Evolutionary conservation across 2,113 vertebrate genomes (phyloP).

Genomic region (Craseonycteris thonglongyai): DNA sequence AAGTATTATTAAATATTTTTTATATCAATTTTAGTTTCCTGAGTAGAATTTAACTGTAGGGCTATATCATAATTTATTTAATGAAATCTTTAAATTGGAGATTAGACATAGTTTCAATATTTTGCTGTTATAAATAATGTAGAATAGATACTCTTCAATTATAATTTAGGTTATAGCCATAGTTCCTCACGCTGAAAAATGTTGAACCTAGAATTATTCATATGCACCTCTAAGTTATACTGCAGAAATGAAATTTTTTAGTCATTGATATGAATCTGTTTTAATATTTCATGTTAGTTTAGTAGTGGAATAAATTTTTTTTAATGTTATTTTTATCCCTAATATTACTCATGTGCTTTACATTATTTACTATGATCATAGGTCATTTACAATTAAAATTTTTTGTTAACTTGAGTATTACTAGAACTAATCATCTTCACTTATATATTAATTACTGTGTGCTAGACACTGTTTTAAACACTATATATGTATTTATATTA

Average conservation of each 20-base stretch:
- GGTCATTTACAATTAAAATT: background rate
- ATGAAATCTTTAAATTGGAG: too few species aligned
- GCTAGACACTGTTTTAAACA: background rate
- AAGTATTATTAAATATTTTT: too few species aligned
- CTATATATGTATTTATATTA: too few species aligned
- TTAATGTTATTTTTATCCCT: background rate
- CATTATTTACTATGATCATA: background rate
- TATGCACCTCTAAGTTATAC: background rate
- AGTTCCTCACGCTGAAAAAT: background rate
- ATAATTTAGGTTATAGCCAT: background rate
- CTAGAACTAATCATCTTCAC: background rate
- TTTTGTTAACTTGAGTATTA: background rate
- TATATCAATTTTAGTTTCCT: too few species aligned
- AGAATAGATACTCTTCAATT: background rate
- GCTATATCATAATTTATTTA: too few species aligned
- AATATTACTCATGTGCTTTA: background rate
- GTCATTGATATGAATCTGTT: background rate
- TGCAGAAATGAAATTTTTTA: background rate
- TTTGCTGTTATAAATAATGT: too few species aligned
- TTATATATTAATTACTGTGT: background rate
- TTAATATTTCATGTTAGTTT: background rate
- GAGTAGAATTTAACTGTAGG: too few species aligned
- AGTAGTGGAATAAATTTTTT: background rate
- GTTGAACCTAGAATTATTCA: background rate
- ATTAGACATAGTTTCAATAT: too few species aligned